These are phyloP conservation scores for Aspidiotus rigidus DNA, from an alignment of 2,888 invertebrate species.

Conservation along the genomic window DNA sequence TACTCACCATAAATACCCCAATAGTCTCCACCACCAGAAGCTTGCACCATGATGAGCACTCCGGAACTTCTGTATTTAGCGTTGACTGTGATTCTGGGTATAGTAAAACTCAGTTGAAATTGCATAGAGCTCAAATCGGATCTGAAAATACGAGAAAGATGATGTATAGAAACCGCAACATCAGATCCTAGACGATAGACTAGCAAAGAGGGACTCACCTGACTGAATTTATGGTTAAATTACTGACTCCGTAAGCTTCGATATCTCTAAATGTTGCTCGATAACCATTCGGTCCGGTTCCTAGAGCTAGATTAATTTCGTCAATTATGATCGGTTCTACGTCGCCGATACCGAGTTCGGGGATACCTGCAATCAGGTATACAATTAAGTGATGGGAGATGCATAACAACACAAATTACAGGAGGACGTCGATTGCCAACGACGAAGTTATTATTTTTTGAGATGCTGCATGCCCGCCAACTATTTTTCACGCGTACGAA, in stretches of 20 bases:
- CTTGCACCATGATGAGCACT: slow-evolving; percentile 66
- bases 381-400: too few relatives aligned
- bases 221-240: slow-evolving; percentile 67
- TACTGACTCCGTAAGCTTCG: slow-evolving; percentile 69
- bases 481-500: too few relatives aligned
- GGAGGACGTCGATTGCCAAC: too few relatives aligned
- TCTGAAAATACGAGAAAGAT: slow-evolving; percentile 45
- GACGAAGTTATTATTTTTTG: too few relatives aligned
- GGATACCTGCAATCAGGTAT: slow-evolving; percentile 50
- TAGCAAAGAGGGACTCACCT: slow-evolving; percentile 49
- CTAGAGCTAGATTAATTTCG: slow-evolving; percentile 68
- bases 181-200: neutral
- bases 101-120: slow-evolving; percentile 68
- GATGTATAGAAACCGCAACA: neutral
- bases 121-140: slow-evolving; percentile 69
- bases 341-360: slow-evolving; percentile 54
- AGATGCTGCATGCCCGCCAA: too few relatives aligned
- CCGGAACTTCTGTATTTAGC: slow-evolving; percentile 75
- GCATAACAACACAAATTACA: too few relatives aligned
- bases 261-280: slow-evolving; percentile 70
- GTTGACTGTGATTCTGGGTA: slow-evolving; percentile 67
- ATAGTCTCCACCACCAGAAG: slow-evolving; percentile 77
- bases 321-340: slow-evolving; percentile 75
- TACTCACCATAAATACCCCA: slow-evolving; percentile 76
- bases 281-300: slow-evolving; percentile 73